phyloP scores from a whole-genome alignment of 2,888 invertebrate species.

The Apodemia hepburni region DNA sequence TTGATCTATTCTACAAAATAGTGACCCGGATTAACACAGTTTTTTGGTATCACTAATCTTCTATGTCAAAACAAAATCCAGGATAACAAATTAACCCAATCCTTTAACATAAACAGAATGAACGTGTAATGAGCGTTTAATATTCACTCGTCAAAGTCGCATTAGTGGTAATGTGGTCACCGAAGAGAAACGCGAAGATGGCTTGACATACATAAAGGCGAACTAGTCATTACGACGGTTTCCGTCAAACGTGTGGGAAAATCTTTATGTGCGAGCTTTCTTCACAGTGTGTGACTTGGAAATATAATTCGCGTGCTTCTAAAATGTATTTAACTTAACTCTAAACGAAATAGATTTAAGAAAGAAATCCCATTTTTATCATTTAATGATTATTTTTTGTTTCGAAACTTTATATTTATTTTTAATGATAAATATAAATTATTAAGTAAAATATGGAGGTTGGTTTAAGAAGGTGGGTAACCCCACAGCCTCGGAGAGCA shows the following conservation, averaged over 20 bases:
- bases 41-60: no score
- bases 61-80: background rate
- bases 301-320: background rate
- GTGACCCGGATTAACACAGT: no score
- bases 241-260: constrained; percentile 16
- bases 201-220: constrained; percentile 6
- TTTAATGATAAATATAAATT: no score
- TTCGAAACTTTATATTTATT: no score
- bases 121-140: constrained; percentile 5
- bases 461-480: no score
- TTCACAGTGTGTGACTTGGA: constrained; percentile 8
- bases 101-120: constrained; percentile 1
- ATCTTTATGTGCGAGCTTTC: constrained; percentile 7
- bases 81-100: background rate
- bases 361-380: no score
- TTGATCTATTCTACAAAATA: no score
- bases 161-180: constrained; percentile 15
- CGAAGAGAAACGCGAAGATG: constrained; percentile 13
- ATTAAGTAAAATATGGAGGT: no score
- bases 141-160: constrained; percentile 15
- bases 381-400: no score
- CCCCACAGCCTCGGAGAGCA: no score
- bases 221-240: constrained; percentile 3
- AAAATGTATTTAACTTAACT: background rate
- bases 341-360: background rate